Percentiles rank a stretch among this genome's conserved stretches.
phyloP scores from a whole-genome alignment of 2,113 vertebrate genomes.

The Cromileptes altivelis region DNA sequence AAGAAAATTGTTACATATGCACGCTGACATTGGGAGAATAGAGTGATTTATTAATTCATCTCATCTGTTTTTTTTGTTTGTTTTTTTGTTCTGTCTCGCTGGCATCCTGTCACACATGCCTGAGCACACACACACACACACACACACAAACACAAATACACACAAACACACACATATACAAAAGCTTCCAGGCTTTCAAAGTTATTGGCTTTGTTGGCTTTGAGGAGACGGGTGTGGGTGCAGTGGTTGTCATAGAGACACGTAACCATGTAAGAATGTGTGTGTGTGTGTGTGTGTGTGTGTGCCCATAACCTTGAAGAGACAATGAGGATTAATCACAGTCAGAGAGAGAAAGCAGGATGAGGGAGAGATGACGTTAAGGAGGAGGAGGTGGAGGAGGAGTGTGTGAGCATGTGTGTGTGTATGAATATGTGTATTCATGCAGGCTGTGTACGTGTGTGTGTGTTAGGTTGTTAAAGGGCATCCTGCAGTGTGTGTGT shows the following conservation, averaged over 20 bases:
- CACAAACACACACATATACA: conserved; percentile 36
- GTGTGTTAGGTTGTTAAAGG: conserved; percentile 11
- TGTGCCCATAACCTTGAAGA: conserved; percentile 78
- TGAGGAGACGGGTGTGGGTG: conserved; percentile 65
- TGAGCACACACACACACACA: conserved; percentile 27
- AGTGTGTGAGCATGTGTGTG: neutral
- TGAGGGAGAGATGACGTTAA: conserved; percentile 61
- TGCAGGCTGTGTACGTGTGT: conserved; percentile 10
- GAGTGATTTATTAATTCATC: conserved; percentile 64
- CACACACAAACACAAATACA: conserved; percentile 34
- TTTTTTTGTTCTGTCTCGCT: conserved; percentile 3
- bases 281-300: conserved; percentile 50
- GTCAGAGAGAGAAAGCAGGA: conserved; percentile 69
- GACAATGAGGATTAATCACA: conserved; percentile 84
- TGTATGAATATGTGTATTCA: conserved; percentile 5
- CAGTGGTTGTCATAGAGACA: conserved; percentile 74
- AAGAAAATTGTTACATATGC: conserved; percentile 10
- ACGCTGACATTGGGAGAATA: conserved; percentile 22
- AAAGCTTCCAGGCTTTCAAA: conserved; percentile 65
- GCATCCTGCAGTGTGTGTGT: conserved; percentile 10
- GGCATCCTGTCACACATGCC: conserved; percentile 29
- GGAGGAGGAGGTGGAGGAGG: conserved; percentile 18
- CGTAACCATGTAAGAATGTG: conserved; percentile 40
- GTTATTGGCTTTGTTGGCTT: conserved; percentile 72
- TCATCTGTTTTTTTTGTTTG: neutral